Percentiles rank a stretch among this genome's conserved stretches.
Evolutionary conservation across 2,888 invertebrate genomes (phyloP).

Genomic region (Galeopsomyia nigrocyanea): DNA sequence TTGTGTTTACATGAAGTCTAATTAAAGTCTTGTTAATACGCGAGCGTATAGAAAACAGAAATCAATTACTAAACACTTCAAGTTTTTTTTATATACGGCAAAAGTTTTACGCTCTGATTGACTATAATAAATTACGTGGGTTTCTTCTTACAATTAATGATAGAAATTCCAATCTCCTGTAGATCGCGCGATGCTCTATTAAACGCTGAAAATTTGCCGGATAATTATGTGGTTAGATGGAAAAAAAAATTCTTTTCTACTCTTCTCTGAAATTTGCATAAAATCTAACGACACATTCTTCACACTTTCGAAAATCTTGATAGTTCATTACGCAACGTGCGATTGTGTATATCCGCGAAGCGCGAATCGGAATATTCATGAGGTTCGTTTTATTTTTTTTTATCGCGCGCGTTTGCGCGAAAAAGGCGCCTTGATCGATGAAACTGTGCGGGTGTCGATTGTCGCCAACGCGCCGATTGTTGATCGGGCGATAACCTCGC

Average conservation of each 20-base stretch:
- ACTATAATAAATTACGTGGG: conserved; percentile 8
- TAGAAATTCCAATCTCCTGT: conserved; percentile 15
- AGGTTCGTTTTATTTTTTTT: conserved; percentile 20
- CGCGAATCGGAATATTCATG: conserved; percentile 35
- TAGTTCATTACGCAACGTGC: background rate
- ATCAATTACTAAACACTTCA: too few species aligned
- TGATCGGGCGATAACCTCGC: conserved; percentile 27
- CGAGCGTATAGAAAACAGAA: background rate
- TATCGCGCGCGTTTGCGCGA: background rate
- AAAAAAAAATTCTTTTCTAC: background rate
- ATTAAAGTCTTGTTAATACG: too few species aligned
- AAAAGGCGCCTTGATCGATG: conserved; percentile 12
- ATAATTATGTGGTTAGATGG: too few species aligned
- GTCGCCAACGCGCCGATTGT: conserved; percentile 32
- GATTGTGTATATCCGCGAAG: conserved; percentile 11
- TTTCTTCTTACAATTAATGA: conserved; percentile 29
- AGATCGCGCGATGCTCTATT: conserved; percentile 31
- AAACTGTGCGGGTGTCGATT: conserved; percentile 25
- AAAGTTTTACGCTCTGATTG: conserved; percentile 36
- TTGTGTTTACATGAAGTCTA: too few species aligned
- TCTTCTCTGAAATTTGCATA: background rate
- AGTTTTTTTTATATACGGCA: background rate
- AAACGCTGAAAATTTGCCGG: conserved; percentile 10
- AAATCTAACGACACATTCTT: background rate
- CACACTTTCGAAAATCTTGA: background rate